These are phyloP conservation scores for Oophaga pumilio DNA, from an alignment of 2,113 vertebrate genomes.

Conservation along the genomic window DNA sequence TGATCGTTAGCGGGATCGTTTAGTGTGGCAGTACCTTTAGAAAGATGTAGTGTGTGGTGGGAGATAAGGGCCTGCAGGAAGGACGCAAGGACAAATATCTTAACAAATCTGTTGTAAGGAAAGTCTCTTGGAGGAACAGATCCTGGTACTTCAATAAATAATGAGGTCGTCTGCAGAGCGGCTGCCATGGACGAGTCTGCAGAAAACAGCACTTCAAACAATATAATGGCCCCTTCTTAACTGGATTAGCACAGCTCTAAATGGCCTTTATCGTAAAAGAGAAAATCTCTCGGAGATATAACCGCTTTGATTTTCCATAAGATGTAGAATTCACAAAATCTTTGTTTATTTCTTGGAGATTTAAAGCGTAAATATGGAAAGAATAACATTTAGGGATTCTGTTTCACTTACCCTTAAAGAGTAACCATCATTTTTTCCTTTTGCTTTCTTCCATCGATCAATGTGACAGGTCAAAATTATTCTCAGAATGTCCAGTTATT, in stretches of 20 bases:
- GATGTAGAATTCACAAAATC: not conserved
- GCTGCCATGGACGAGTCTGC: not conserved
- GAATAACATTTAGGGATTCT: not conserved
- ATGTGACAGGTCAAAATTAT: too few species aligned
- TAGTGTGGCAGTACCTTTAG: too few species aligned
- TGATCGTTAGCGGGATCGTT: too few species aligned
- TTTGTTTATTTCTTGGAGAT: not conserved
- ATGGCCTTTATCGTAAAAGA: slow-evolving; percentile 6
- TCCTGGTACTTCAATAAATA: slow-evolving; percentile 34
- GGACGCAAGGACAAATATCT: slow-evolving; percentile 35
- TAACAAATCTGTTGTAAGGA: slow-evolving; percentile 14
- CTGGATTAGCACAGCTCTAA: not conserved
- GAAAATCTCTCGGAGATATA: slow-evolving; percentile 8
- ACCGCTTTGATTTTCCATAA: not conserved
- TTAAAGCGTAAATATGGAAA: not conserved
- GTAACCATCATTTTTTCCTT: too few species aligned
- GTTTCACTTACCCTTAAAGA: not conserved
- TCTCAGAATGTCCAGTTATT: too few species aligned
- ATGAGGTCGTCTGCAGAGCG: not conserved
- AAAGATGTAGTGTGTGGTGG: slow-evolving; percentile 55
- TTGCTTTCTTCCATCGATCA: too few species aligned
- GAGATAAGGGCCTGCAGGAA: slow-evolving; percentile 68
- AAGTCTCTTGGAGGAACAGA: slow-evolving; percentile 50
- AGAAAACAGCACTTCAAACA: slow-evolving; percentile 22
- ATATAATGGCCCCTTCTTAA: not conserved